Evolutionary conservation across 2,113 vertebrate species (phyloP), one percentile per base, ranked within the genome.

Genomic region (Prinia subflava): DNA sequence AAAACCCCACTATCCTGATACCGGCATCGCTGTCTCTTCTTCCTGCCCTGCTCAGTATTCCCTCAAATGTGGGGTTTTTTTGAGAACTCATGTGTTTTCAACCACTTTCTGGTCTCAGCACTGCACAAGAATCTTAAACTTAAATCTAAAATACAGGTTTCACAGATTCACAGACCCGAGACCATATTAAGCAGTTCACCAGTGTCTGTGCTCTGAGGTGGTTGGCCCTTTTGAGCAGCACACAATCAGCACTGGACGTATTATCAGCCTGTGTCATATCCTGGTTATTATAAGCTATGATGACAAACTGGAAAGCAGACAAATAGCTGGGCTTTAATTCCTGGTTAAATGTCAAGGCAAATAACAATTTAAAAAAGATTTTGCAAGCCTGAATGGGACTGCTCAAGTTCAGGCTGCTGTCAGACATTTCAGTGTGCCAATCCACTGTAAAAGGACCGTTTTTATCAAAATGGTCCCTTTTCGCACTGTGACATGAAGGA

Each of bases 401-500:
- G 33, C 28, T 37, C 4, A 30, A 47, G 60, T 37, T 74, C 42
- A 87, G 30, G 9, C 49, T 67, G 35, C 16, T 52, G 19, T 11
- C 12, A 69, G 49, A 33, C 8, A 35, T 63, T 57, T 75, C 18
- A n/a, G 2, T 35, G 20, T 35, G 4, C 8, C 8, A 7, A 55
- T 22, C 13, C 25, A 6, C 24, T 71, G 47, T 15, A 63, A 41
- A 92, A 7, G 4, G 16, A 52, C 9, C 57, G 19, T 13, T 78
- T 67, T 87, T 71, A n/a, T 17, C 13, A 52, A 35, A 8, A 11
- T 69, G 7, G 2, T 8, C 5, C 6, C 7, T 47, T 3, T 14
- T 30, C 10, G 7, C 9, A 5, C 7, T 13, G 13, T 0, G 4
- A 14, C 19, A 15, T 5, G 25, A 28, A 64, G 37, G 6, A 56